A percentile compares a stretch with the other conserved stretches of the same genome.
Evolutionary conservation across 2,888 invertebrate species (phyloP).

Genomic region (Microctonus brassicae): DNA sequence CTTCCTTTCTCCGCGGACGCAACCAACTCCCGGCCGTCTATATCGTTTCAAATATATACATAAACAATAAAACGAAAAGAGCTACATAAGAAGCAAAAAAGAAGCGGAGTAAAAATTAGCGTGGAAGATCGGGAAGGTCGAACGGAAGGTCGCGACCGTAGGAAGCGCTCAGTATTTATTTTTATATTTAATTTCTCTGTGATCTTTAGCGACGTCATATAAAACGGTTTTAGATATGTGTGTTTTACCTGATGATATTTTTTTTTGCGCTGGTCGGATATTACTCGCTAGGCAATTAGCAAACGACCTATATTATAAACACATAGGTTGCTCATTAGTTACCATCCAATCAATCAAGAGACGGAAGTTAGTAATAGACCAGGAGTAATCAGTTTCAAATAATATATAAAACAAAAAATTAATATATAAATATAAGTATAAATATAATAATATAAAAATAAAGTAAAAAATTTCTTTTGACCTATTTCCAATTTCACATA

Average conservation of each 20-base stretch:
- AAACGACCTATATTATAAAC: constrained; percentile 24
- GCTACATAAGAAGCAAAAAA: constrained; percentile 46
- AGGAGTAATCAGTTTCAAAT: no score
- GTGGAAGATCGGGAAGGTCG: constrained; percentile 47
- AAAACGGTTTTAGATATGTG: constrained; percentile 40
- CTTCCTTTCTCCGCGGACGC: not conserved
- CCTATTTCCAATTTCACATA: no score
- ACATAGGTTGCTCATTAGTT: constrained; percentile 56
- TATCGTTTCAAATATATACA: no score
- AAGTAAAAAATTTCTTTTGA: no score
- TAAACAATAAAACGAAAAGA: constrained; percentile 43
- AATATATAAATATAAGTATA: not conserved
- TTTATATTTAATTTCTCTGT: constrained; percentile 48
- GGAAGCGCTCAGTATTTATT: constrained; percentile 54
- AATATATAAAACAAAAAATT: constrained; percentile 45
- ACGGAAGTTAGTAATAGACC: no score
- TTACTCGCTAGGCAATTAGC: constrained; percentile 57
- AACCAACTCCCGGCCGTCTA: constrained; percentile 1
- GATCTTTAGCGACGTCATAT: constrained; percentile 57
- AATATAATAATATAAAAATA: not conserved
- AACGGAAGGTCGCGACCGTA: constrained; percentile 50
- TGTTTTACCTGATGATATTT: constrained; percentile 36
- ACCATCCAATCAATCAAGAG: constrained; percentile 56
- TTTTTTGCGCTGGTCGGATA: constrained; percentile 49
- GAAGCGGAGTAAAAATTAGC: constrained; percentile 53